phyloP scores from a whole-genome alignment of 1,140 invertebrate genomes.

The Proales similis region DNA sequence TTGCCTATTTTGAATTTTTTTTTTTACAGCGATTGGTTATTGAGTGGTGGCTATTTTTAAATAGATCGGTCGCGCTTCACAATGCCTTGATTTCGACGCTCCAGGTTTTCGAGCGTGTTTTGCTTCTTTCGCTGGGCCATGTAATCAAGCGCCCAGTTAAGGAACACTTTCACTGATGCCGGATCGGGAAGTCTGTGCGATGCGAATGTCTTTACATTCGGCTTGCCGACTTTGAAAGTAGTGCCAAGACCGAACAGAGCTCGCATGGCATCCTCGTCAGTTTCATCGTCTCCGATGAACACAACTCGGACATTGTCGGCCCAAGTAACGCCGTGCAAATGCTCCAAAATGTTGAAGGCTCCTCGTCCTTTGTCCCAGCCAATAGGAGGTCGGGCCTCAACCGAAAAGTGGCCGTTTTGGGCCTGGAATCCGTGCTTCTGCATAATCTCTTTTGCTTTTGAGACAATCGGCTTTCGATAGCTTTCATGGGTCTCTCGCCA shows the following conservation, averaged over 20 bases:
- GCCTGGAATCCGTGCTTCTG: slow-evolving; percentile 34
- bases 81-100: slow-evolving; percentile 11
- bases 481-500: slow-evolving; percentile 62
- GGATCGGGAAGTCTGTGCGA: slow-evolving; percentile 30
- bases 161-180: slow-evolving; percentile 6
- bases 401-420: slow-evolving; percentile 64
- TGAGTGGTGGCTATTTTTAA: no score
- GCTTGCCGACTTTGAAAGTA: slow-evolving; percentile 66
- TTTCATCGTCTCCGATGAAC: slow-evolving; percentile 78
- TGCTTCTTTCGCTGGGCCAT: slow-evolving; percentile 5
- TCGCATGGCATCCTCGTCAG: slow-evolving; percentile 82
- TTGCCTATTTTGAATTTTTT: no score
- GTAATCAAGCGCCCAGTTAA: slow-evolving; percentile 33
- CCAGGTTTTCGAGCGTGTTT: neutral
- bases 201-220: slow-evolving; percentile 32
- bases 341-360: slow-evolving; percentile 77
- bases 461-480: slow-evolving; percentile 58
- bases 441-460: slow-evolving; percentile 18
- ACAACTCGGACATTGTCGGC: slow-evolving; percentile 79
- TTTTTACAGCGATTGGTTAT: no score
- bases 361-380: slow-evolving; percentile 83
- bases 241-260: slow-evolving; percentile 70
- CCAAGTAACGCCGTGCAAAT: slow-evolving; percentile 81
- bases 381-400: slow-evolving; percentile 78
- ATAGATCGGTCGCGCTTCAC: no score